Evolutionary conservation across 1,140 invertebrate species (phyloP).

Genomic region (Tetramorium alpestre): DNA sequence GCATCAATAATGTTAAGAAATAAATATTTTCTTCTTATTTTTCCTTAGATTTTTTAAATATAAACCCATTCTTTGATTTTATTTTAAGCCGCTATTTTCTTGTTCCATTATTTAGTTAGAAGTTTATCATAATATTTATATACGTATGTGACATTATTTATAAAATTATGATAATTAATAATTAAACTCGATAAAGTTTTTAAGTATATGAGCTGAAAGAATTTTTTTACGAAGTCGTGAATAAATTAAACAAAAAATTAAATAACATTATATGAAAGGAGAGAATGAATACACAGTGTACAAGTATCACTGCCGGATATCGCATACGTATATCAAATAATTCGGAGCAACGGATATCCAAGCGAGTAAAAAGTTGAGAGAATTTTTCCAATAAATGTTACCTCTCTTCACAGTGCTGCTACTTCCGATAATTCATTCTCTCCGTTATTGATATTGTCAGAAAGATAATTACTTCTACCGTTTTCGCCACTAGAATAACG

Average conservation of each 20-base stretch:
- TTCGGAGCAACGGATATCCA: background rate
- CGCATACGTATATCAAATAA: conserved; percentile 34
- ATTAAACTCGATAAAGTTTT: background rate
- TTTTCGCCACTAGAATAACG: conserved; percentile 18
- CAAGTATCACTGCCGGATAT: background rate
- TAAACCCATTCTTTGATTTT: background rate
- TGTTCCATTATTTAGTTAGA: background rate
- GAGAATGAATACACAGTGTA: background rate
- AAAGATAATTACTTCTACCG: conserved; percentile 30
- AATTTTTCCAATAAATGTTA: conserved; percentile 54
- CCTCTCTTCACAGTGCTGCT: conserved; percentile 8
- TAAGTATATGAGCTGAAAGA: background rate
- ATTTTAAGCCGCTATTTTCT: too few species aligned
- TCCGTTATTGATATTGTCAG: conserved; percentile 44
- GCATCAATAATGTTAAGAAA: background rate
- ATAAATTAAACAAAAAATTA: background rate
- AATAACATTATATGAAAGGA: background rate
- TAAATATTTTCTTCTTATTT: background rate
- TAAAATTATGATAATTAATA: background rate
- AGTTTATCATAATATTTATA: background rate
- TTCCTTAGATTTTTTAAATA: background rate
- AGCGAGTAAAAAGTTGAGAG: conserved; percentile 16
- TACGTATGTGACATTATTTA: background rate
- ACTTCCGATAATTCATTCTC: conserved; percentile 41
- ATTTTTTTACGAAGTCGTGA: background rate